Evolutionary conservation across 2,797 vertebrate species (phyloP), one percentile per base, ranked within the genome.

Genomic region (Pyrocephalus nanus): DNA sequence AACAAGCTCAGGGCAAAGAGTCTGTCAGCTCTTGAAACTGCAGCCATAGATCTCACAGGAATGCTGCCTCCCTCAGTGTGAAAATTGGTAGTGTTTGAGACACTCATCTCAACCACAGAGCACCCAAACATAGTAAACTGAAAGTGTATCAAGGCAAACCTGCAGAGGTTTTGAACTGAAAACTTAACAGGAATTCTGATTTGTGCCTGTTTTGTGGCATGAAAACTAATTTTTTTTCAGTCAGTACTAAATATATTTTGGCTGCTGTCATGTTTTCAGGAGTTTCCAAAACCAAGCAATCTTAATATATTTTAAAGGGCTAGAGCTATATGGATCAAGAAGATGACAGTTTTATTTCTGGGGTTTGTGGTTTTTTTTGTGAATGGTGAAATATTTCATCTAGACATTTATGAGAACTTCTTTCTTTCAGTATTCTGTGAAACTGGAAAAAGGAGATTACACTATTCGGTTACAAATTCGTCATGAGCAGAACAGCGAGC

Each of bases 401-500:
- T n/a, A 88, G 78, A 43, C 25, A 91, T 72, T 97, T 94, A 97
- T 90, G 48, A 82, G 67, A 79, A 62, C 55, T 90, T 94, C 66
- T 95, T 95, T 97, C 85, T 94, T 97, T 96, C 94, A 99, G 99
- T 99, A 99, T 97, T 99, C 99, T 48, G 97, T 99, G 97, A 99
- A 99, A 97, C 98, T 99, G 98, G 99, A 99, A 95, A 99, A 99
- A 96, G 99, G 99, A 38, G 99, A 99, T 97, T 99, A 99, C 97
- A 99, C 98, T 6, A 97, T 99, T 89, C 98, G 99, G 23, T 98
- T 99, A 82, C 99, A 99, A 97, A 99, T 99, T 51, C 99, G 99
- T 67, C 99, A 99, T 2, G 99, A 99, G 92, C 99, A 99, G 97
- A 98, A 98, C 96, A 98, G 97, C 38, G 99, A 99, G 95, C 97